A percentile compares a stretch with the other conserved stretches of the same genome.
Evolutionary conservation across 2,113 vertebrate species (phyloP).

Genomic region (Labeo rohita): DNA sequence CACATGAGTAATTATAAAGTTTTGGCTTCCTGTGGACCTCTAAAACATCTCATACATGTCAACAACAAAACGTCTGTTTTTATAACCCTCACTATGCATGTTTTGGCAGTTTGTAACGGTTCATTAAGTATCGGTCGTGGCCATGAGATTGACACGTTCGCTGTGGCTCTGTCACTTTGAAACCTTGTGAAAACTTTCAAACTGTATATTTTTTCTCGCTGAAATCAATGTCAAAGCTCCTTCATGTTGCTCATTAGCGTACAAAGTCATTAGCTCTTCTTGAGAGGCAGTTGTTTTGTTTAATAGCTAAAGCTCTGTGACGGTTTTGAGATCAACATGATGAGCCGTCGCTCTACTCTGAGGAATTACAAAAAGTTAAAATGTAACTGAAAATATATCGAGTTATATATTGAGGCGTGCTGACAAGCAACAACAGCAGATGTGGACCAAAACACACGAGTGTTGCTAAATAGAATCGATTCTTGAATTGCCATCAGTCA

Average conservation of each 20-base stretch:
- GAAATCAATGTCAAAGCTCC: constrained; percentile 18
- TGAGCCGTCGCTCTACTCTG: not conserved
- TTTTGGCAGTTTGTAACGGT: not conserved
- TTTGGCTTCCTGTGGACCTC: not conserved
- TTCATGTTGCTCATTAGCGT: not conserved
- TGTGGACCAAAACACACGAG: not conserved
- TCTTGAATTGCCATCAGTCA: constrained; percentile 24
- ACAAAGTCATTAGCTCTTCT: not conserved
- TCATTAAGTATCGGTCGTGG: not conserved
- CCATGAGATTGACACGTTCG: not conserved
- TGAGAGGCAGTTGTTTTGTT: constrained; percentile 4
- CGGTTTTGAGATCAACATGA: constrained; percentile 1
- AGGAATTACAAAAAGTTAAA: not conserved
- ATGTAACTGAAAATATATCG: not conserved
- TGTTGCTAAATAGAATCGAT: constrained; percentile 10
- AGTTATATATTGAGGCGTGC: not conserved
- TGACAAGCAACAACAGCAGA: not conserved
- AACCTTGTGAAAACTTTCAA: not conserved
- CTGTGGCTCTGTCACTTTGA: not conserved
- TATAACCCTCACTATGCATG: not conserved
- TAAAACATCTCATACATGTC: not conserved
- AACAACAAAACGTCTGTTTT: not conserved
- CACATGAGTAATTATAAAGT: constrained; percentile 15
- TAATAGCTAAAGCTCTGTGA: not conserved
- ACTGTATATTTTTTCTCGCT: not conserved